Evolutionary conservation across 2,888 invertebrate species (phyloP).

Genomic region (Chelonus formosanus): DNA sequence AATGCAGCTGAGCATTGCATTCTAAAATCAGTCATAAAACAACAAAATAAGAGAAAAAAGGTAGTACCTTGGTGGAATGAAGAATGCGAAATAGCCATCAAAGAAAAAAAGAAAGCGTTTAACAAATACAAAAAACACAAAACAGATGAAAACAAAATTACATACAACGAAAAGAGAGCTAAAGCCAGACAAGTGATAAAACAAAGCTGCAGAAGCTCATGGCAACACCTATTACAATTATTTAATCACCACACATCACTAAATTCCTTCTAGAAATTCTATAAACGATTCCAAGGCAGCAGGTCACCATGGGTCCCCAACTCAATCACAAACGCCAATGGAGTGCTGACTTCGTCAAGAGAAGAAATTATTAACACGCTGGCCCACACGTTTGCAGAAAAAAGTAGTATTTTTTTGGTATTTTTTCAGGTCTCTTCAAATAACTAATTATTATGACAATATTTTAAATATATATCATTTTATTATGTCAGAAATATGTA

Average conservation of each 20-base stretch:
- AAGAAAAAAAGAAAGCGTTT: constrained; percentile 6
- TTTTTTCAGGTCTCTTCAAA: no score
- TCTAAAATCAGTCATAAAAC: not conserved
- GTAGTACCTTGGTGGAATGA: constrained; percentile 37
- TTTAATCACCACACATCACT: not conserved
- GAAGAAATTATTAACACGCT: no score
- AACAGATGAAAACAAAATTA: not conserved
- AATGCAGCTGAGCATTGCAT: constrained; percentile 1
- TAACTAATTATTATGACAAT: no score
- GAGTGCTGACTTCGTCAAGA: no score
- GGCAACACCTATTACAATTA: constrained; percentile 5
- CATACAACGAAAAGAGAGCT: not conserved
- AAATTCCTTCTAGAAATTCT: not conserved
- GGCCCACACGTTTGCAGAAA: no score
- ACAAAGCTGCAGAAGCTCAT: constrained; percentile 28
- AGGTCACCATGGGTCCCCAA: no score
- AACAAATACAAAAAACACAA: not conserved
- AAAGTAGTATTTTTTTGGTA: no score
- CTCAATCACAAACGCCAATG: no score
- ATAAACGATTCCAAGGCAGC: no score
- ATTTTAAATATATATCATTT: no score
- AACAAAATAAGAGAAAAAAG: not conserved
- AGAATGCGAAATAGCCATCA: constrained; percentile 28
- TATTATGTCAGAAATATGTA: no score
- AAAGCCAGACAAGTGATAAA: not conserved